A percentile compares a stretch with the other conserved stretches of the same genome.
Evolutionary conservation across 2,888 invertebrate genomes (phyloP).

Genomic region (Eupithecia vulgata): DNA sequence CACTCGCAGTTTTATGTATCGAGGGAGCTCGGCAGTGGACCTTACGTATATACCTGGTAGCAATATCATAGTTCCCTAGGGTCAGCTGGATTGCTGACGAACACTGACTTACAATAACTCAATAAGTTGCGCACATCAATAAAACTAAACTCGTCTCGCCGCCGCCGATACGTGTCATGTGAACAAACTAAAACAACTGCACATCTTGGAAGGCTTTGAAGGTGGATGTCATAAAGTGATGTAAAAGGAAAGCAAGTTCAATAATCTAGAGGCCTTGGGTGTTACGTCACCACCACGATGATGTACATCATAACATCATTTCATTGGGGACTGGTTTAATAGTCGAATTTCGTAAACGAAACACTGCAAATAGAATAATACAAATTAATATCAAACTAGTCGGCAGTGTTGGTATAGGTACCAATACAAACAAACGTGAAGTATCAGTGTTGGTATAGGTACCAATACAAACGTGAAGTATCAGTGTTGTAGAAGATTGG

Average conservation of each 20-base stretch:
- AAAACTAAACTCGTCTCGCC: conserved; percentile 3
- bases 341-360: neutral
- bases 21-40: neutral
- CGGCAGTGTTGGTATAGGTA: neutral
- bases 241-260: conserved; percentile 28
- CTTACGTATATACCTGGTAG: neutral
- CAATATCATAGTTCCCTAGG: conserved; percentile 24
- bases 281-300: neutral
- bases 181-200: neutral
- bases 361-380: neutral
- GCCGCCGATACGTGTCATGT: neutral
- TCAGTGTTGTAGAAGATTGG: neutral
- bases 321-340: neutral
- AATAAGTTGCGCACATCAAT: conserved; percentile 17
- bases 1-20: neutral
- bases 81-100: conserved; percentile 29
- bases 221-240: conserved; percentile 22
- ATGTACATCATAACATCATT: neutral
- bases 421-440: neutral
- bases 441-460: neutral
- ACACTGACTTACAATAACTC: conserved; percentile 5
- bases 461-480: neutral
- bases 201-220: neutral
- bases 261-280: conserved; percentile 19
- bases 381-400: neutral